phyloP scores from a whole-genome alignment of 2,888 invertebrate genomes.

The Priocnemis perturbator region DNA sequence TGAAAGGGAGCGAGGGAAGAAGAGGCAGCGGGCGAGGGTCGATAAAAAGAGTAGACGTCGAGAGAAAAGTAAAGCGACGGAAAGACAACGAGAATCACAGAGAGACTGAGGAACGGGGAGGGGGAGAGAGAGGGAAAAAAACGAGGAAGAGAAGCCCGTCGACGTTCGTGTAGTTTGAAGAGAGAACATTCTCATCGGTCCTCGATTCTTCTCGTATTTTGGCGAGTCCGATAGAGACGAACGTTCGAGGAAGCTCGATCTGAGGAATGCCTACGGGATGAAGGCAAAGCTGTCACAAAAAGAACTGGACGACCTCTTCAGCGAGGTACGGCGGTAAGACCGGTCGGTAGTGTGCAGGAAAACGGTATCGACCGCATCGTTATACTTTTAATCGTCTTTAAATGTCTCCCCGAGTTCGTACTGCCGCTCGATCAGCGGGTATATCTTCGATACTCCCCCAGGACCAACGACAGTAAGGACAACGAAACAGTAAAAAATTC shows the following conservation, averaged over 20 bases:
- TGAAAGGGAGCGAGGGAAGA: background rate
- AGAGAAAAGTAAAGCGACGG: conserved; percentile 36
- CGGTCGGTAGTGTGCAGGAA: conserved; percentile 23
- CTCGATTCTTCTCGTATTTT: background rate
- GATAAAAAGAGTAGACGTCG: conserved; percentile 32
- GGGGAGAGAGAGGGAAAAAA: background rate
- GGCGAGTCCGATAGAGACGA: conserved; percentile 20
- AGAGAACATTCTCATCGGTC: background rate
- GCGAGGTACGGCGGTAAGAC: conserved; percentile 65
- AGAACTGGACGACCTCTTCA: conserved; percentile 71
- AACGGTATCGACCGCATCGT: conserved; percentile 13
- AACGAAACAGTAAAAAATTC: too few species aligned
- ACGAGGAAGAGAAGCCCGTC: background rate
- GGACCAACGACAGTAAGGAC: too few species aligned
- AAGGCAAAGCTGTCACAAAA: conserved; percentile 68
- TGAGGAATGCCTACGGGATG: conserved; percentile 65
- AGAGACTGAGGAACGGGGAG: background rate
- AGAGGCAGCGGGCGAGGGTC: background rate
- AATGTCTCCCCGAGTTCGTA: too few species aligned
- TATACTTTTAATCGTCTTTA: too few species aligned
- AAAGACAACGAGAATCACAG: conserved; percentile 1
- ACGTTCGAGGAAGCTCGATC: conserved; percentile 44
- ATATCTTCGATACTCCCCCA: too few species aligned
- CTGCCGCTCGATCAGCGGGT: too few species aligned
- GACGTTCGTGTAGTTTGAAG: conserved; percentile 1